Evolutionary conservation across 2,113 vertebrate species (phyloP).

Genomic region (Phaethon lepturus): DNA sequence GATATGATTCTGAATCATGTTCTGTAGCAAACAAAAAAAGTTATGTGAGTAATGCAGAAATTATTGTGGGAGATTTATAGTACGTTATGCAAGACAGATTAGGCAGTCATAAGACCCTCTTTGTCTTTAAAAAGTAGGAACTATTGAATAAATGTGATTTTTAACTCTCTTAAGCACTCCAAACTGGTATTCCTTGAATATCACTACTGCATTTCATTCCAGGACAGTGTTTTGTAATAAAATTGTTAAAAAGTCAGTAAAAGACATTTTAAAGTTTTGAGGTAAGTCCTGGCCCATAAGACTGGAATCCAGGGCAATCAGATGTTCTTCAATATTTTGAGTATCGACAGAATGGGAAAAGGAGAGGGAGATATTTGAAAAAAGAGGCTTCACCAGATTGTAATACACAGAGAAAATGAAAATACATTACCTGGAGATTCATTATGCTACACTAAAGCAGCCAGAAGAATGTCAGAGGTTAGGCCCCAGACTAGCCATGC

Average conservation of each 20-base stretch:
- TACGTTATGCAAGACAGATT: not conserved
- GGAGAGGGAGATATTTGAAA: not conserved
- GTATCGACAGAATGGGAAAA: not conserved
- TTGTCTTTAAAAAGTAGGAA: not conserved
- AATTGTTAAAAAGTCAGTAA: not conserved
- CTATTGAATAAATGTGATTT: conserved; percentile 29
- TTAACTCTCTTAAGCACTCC: not conserved
- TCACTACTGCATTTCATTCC: not conserved
- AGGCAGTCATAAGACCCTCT: not conserved
- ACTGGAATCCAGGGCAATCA: not conserved
- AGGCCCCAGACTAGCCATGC: not conserved
- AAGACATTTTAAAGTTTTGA: not conserved
- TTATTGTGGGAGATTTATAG: not conserved
- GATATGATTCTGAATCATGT: not conserved
- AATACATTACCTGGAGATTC: not conserved
- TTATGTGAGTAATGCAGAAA: not conserved
- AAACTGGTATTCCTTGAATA: not conserved
- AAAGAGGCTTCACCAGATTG: not conserved
- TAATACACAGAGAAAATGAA: not conserved
- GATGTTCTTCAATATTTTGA: not conserved
- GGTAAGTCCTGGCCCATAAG: not conserved
- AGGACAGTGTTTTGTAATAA: not conserved
- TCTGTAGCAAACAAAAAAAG: not conserved
- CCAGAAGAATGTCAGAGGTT: not conserved
- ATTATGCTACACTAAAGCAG: not conserved